phyloP scores from a whole-genome alignment of 2,797 vertebrate species.

The Pseudocheirus occidentalis region DNA sequence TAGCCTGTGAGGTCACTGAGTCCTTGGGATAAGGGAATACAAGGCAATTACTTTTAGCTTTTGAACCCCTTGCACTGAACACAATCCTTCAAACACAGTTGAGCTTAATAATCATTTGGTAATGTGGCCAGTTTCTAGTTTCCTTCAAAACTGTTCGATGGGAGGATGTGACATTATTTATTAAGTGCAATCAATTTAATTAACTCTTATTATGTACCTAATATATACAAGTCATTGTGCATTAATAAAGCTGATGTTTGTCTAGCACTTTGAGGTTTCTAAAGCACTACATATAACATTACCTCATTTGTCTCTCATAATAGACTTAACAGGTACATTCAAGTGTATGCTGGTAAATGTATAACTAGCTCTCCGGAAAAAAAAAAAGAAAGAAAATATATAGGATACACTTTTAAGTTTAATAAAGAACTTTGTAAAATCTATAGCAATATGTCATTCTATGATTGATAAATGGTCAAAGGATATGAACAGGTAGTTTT shows the following conservation, averaged over 20 bases:
- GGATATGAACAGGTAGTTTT: neutral
- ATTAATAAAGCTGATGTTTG: neutral
- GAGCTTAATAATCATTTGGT: too few relatives aligned
- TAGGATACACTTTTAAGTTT: too few relatives aligned
- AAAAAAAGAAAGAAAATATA: too few relatives aligned
- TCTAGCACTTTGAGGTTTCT: neutral
- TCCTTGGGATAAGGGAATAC: too few relatives aligned
- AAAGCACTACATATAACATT: neutral
- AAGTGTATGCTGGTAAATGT: neutral
- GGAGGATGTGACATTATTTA: neutral
- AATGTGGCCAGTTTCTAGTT: too few relatives aligned
- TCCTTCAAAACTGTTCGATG: too few relatives aligned
- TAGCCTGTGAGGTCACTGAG: too few relatives aligned
- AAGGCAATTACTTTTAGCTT: too few relatives aligned
- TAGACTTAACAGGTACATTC: neutral
- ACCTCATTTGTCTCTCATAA: neutral
- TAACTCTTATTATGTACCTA: neutral
- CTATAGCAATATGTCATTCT: neutral
- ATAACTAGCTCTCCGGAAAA: too few relatives aligned
- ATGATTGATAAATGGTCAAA: neutral
- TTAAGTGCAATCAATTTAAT: neutral
- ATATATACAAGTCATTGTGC: neutral
- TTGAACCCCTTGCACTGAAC: too few relatives aligned
- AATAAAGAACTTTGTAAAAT: neutral
- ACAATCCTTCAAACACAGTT: too few relatives aligned